phyloP scores from a whole-genome alignment of 1,140 invertebrate genomes.

The Caenorhabditis remanei region DNA sequence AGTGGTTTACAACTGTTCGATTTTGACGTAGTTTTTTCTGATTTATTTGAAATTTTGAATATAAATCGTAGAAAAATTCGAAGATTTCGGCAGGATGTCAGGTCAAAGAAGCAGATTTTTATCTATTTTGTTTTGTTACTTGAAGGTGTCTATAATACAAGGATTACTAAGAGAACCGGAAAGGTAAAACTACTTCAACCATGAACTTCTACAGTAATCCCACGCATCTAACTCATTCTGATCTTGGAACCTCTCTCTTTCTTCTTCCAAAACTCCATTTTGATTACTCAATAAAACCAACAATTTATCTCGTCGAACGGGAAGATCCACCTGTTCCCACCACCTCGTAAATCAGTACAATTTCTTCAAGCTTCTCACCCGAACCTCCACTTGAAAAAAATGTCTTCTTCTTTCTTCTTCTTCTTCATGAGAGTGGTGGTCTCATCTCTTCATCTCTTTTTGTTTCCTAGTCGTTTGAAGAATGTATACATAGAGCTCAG shows the following conservation, averaged over 20 bases:
- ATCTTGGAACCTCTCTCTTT: not conserved
- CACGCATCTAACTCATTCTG: no score
- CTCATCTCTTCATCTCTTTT: slow-evolving; percentile 38
- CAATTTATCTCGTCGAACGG: not conserved
- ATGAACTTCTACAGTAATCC: no score
- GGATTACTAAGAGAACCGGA: no score
- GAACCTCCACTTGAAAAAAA: slow-evolving; percentile 35
- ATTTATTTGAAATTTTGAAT: not conserved
- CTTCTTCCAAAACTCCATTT: not conserved
- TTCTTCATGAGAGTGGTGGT: slow-evolving; percentile 33
- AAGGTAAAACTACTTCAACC: no score
- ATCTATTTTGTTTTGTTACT: no score
- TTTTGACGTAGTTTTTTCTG: not conserved
- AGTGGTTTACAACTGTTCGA: not conserved
- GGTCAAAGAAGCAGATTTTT: no score
- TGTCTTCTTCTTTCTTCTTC: slow-evolving; percentile 6
- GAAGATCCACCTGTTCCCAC: slow-evolving; percentile 25
- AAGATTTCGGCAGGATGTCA: no score
- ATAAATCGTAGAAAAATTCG: no score
- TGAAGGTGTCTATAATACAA: no score
- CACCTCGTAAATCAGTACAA: slow-evolving; percentile 45
- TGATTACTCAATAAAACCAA: not conserved
- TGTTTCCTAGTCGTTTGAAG: slow-evolving; percentile 31
- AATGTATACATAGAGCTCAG: slow-evolving; percentile 45
- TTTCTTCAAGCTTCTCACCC: not conserved